A percentile compares a stretch with the other conserved stretches of the same genome.
Conservation (phyloP, 23 tunicate genomes). For the Ascidia mentula region DNA sequence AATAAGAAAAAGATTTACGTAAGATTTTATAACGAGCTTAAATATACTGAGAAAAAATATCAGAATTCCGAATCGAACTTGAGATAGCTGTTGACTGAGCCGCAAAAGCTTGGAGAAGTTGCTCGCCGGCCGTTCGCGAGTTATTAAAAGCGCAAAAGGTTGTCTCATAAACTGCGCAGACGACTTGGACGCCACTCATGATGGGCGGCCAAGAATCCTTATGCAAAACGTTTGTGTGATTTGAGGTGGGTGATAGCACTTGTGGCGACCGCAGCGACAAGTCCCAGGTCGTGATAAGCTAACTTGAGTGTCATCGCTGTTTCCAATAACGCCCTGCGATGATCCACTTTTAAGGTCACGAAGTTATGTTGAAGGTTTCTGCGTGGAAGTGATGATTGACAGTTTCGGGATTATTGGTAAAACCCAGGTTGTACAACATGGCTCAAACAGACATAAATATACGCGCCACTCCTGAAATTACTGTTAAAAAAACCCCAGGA, state of each 20-base stretch:
- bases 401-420: no score
- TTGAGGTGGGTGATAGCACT: background rate
- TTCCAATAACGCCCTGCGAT: background rate
- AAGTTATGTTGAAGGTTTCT: background rate
- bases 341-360: background rate
- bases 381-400: no score
- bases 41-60: no score
- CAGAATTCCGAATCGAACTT: background rate
- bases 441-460: no score
- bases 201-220: background rate
- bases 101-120: no score
- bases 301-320: background rate
- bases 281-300: background rate
- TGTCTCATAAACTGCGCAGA: background rate
- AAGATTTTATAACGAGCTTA: no score
- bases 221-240: background rate
- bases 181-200: background rate
- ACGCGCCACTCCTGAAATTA: no score
- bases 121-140: background rate
- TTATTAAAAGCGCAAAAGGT: background rate
- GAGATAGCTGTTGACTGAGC: no score
- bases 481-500: no score
- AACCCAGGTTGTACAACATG: no score
- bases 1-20: no score
- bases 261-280: background rate